Evolutionary conservation across 2,113 vertebrate species (phyloP), one percentile per base, ranked within the genome.

Genomic region (Albula goreensis): DNA sequence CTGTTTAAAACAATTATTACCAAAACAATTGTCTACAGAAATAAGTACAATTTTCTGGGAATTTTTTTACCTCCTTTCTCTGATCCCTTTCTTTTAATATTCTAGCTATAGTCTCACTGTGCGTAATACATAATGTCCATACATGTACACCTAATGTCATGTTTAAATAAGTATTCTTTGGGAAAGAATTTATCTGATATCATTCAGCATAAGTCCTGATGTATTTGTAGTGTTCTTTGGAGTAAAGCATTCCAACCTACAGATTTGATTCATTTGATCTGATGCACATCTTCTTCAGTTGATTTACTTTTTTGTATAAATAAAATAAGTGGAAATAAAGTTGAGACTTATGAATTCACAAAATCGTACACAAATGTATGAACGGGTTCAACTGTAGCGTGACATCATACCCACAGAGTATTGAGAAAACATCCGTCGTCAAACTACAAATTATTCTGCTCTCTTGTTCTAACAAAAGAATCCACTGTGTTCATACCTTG

Each of bases 331-430:
- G 70, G 70, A 74, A 74, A 41, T 41, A 41, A 41, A 41, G 0
- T 41, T 41, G 31, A 41, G 31, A 41, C 10, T 74, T 22, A 10
- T 9, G 31, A 74, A 74, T 25, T 15, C 22, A 5, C 22, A 25
- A 31, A 31, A 74, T n/a, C 25, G 6, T 52, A 90, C 88, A 85
- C 50, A 85, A 86, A 89, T 89, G 13, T 80, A 88, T 81, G 84
- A 80, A 86, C 84, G 87, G 87, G 85, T 89, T 88, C 85, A 87
- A 82, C 70, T 86, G 83, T 87, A 81, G 83, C 31, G 15, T 84
- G 81, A 82, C 50, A 83, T 78, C 50, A 84, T 12, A 60, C 82
- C 66, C 79, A 82, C 13, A 50, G 88, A 78, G 79, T 50, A 86
- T 85, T 84, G 70, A 85, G 83, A 49, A 85, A 78, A 60, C 84